Evolutionary conservation across 2,797 vertebrate genomes (phyloP).

Genomic region (Glossophaga mutica): DNA sequence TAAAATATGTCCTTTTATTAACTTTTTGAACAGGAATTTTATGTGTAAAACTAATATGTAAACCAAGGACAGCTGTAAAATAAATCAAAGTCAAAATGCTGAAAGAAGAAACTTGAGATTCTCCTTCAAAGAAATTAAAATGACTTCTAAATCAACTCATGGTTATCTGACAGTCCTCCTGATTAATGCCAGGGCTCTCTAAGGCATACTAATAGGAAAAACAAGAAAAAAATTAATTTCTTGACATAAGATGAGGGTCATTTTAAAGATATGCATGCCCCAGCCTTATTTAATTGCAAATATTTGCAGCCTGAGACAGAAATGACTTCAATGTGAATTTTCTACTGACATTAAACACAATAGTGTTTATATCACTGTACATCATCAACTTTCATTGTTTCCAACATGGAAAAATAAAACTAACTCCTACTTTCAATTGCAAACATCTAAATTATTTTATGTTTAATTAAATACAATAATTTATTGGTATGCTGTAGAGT

Average conservation of each 20-base stretch:
- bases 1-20: not conserved
- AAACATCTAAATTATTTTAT: conserved; percentile 36
- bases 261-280: conserved; percentile 75
- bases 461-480: conserved; percentile 56
- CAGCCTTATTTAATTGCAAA: conserved; percentile 46
- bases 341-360: conserved; percentile 9
- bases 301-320: conserved; percentile 63
- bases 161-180: conserved; percentile 76
- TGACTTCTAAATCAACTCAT: conserved; percentile 35
- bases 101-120: conserved; percentile 17
- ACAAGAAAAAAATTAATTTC: conserved; percentile 76
- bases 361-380: conserved; percentile 1
- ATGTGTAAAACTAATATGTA: conserved; percentile 25
- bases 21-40: not conserved
- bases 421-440: conserved; percentile 37
- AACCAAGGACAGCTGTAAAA: not conserved
- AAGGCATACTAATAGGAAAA: conserved; percentile 77
- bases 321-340: conserved; percentile 19
- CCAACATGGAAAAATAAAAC: conserved; percentile 38
- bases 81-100: conserved; percentile 46
- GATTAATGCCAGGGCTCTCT: conserved; percentile 73
- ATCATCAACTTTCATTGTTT: conserved; percentile 21
- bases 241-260: conserved; percentile 68
- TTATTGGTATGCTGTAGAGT: conserved; percentile 10
- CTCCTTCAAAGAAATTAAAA: conserved; percentile 28